phyloP scores from a whole-genome alignment of 1,140 invertebrate genomes.

The Bombus sibiricus region DNA sequence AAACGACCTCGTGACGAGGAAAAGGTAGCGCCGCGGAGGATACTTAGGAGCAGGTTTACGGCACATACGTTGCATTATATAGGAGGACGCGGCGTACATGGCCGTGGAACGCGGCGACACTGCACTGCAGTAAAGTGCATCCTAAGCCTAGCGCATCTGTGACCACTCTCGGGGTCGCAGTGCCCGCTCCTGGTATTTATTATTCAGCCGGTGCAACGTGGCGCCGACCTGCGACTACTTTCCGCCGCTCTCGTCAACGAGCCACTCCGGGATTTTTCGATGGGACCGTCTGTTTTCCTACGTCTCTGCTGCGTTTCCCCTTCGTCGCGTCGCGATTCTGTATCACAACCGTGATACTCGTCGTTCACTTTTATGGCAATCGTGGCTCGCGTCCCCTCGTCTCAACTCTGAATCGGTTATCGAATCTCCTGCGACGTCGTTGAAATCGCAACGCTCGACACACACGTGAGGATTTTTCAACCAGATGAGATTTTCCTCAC shows the following conservation, averaged over 20 bases:
- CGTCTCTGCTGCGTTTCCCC: neutral
- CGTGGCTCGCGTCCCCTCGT: neutral
- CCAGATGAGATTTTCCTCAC: neutral
- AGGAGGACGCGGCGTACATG: conserved; percentile 33
- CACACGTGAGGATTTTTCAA: neutral
- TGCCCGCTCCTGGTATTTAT: conserved; percentile 71
- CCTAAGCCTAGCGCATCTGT: conserved; percentile 74
- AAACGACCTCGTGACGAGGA: conserved; percentile 36
- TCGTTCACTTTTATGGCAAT: conserved; percentile 12
- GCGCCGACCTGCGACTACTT: conserved; percentile 24
- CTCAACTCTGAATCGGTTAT: neutral
- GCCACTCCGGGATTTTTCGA: conserved; percentile 23
- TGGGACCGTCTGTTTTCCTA: conserved; percentile 17
- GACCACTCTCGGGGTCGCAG: conserved; percentile 71
- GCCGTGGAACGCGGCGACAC: conserved; percentile 35
- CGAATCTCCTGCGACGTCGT: conserved; percentile 13
- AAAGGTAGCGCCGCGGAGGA: conserved; percentile 39
- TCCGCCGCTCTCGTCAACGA: conserved; percentile 20
- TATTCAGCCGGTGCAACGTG: conserved; percentile 73
- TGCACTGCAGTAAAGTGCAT: conserved; percentile 77
- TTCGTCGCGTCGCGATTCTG: neutral
- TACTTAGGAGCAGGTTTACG: conserved; percentile 58
- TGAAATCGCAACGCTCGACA: neutral
- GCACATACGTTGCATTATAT: conserved; percentile 51
- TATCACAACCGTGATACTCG: neutral